Evolutionary conservation across 2,113 vertebrate genomes (phyloP).

Genomic region (Mellivora capensis): DNA sequence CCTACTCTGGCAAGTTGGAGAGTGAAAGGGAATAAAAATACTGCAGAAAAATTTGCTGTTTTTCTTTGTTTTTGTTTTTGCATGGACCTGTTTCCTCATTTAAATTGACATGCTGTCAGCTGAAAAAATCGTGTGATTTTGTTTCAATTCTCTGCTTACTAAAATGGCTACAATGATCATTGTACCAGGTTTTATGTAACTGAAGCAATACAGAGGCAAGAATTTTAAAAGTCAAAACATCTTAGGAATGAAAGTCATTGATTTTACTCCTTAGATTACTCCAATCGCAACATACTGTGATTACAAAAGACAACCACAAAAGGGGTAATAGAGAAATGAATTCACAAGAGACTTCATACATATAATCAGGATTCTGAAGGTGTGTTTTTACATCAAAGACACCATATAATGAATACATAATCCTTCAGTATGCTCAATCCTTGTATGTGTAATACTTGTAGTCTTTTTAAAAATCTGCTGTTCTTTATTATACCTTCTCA

Average conservation of each 20-base stretch:
- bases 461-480: not conserved
- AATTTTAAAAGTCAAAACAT: not conserved
- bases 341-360: not conserved
- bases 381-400: not conserved
- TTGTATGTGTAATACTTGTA: not conserved
- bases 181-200: conserved; percentile 5
- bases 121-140: not conserved
- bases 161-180: not conserved
- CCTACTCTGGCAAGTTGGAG: not conserved
- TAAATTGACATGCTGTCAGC: not conserved
- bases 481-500: not conserved
- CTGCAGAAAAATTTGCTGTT: not conserved
- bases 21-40: not conserved
- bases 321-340: not conserved
- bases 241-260: not conserved
- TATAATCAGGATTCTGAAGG: not conserved
- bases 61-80: not conserved
- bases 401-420: not conserved
- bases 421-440: not conserved
- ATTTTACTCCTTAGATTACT: not conserved
- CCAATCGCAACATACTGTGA: not conserved
- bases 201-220: not conserved
- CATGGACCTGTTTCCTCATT: not conserved
- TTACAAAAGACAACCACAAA: not conserved
- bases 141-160: not conserved